Conservation (phyloP, 2,888 invertebrate species). For the Drosophila austrosaltans region DNA sequence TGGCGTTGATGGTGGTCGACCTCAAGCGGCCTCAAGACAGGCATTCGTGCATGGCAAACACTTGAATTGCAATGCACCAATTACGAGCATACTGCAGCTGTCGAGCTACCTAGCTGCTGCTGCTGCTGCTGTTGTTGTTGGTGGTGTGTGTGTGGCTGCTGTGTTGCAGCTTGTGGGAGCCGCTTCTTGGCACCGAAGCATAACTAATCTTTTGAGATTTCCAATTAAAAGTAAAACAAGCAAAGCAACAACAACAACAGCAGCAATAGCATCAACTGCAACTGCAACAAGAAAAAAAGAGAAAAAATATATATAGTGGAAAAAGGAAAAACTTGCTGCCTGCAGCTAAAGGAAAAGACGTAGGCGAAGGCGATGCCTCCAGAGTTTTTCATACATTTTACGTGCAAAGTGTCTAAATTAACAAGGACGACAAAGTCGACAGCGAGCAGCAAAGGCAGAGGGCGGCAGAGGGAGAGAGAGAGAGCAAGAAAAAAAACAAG, state of each 20-base stretch:
- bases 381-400: slow-evolving; percentile 69
- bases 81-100: slow-evolving; percentile 62
- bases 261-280: slow-evolving; percentile 27
- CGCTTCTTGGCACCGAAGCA: slow-evolving; percentile 75
- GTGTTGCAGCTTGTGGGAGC: slow-evolving; percentile 15
- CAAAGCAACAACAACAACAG: slow-evolving; percentile 48
- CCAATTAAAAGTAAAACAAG: slow-evolving; percentile 78
- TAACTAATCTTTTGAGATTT: slow-evolving; percentile 80
- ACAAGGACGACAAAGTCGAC: slow-evolving; percentile 75
- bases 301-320: neutral
- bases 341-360: slow-evolving; percentile 36
- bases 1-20: slow-evolving; percentile 21
- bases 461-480: neutral
- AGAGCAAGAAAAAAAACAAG: slow-evolving; percentile 23
- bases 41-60: slow-evolving; percentile 75
- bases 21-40: slow-evolving; percentile 69
- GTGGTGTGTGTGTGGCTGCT: neutral
- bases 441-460: slow-evolving; percentile 1
- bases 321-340: slow-evolving; percentile 17
- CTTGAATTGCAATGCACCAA: slow-evolving; percentile 79
- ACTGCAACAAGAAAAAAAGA: slow-evolving; percentile 32
- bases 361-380: slow-evolving; percentile 30
- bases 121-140: too few relatives aligned
- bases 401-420: slow-evolving; percentile 79
- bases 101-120: slow-evolving; percentile 13